Base-by-base conservation (phyloP, 2,888 invertebrate genomes). In the Drosophila nr. perissopoda region DNA sequence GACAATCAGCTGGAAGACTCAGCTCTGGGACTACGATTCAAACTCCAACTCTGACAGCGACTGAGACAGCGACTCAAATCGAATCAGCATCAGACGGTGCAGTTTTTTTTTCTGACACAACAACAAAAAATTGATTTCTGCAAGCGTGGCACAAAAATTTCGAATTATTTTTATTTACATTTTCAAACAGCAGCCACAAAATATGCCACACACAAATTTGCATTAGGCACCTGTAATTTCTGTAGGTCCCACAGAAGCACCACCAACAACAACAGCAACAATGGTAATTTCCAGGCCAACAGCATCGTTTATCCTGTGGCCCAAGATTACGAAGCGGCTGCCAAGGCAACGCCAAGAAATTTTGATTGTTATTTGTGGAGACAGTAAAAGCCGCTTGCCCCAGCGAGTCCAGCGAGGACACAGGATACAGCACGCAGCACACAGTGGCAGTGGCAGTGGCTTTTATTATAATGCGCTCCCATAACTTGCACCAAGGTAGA, bases 331-430 rank as follows among this genome's bases (percentile, higher is more conserved):
- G 62, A 18, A 40, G 60, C 66, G 66, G 66, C 76, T 66, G 82
- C 71, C 85, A 78, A 60, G 82, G 84, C 84, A 78, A 82, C 76
- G 58, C 49, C 60, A 64, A 59, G 54, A 75, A 67, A 80, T 83
- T 87, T 88, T 89, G 83, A 89, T 86, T 86, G 86, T 86, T 90
- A 90, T 90, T 86, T 86, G 86, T 86, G 86, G 86, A 83, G 90
- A 89, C 88, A 88, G 83, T 82, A 85, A 85, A 82, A 76, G 79
- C 82, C 79, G 69, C 66, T 71, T 65, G 86, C 71, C 73, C 80
- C 69, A 34, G 18, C 51, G 45, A 29, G 42, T 36, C 73, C 68
- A 33, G 33, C 33, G 33, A 56, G 64, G 33, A 61, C 62, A 53
- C 45, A 36, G 69, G 33, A 54, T 18, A 51, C 67, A 56, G 73